Conservation (phyloP, 1,140 invertebrate species). For the Drosophila sucinea region DNA sequence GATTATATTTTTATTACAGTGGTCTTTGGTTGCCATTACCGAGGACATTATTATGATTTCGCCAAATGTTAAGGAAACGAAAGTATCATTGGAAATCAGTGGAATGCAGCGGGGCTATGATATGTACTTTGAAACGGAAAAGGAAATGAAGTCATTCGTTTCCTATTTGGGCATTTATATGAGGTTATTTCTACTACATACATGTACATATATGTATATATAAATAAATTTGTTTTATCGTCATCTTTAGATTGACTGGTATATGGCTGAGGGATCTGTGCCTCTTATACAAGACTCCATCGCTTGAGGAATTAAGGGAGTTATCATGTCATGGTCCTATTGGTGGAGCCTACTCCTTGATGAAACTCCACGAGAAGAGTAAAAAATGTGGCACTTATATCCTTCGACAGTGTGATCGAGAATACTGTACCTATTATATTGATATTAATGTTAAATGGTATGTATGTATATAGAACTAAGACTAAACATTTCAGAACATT, state of each 20-base stretch:
- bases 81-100: conserved; percentile 68
- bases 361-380: conserved; percentile 91
- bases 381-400: conserved; percentile 91
- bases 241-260: conserved; percentile 87
- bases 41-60: conserved; percentile 88
- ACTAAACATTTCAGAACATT: not conserved
- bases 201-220: not conserved
- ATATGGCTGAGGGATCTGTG: conserved; percentile 97
- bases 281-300: conserved; percentile 90
- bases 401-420: conserved; percentile 90
- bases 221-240: not conserved
- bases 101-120: conserved; percentile 70
- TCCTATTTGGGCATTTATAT: conserved; percentile 94
- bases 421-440: conserved; percentile 90
- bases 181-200: conserved; percentile 76
- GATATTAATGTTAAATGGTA: conserved; percentile 89
- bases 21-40: conserved; percentile 90
- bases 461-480: conserved; percentile 24
- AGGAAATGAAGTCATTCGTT: conserved; percentile 88
- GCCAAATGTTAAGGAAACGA: conserved; percentile 45
- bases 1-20: conserved; percentile 84
- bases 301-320: conserved; percentile 88
- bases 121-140: conserved; percentile 60
- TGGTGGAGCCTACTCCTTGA: conserved; percentile 91
- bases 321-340: conserved; percentile 95